A percentile compares a stretch with the other conserved stretches of the same genome.
These are phyloP conservation scores for Masticophis lateralis DNA, from an alignment of 2,797 vertebrate genomes.

Conservation along the genomic window DNA sequence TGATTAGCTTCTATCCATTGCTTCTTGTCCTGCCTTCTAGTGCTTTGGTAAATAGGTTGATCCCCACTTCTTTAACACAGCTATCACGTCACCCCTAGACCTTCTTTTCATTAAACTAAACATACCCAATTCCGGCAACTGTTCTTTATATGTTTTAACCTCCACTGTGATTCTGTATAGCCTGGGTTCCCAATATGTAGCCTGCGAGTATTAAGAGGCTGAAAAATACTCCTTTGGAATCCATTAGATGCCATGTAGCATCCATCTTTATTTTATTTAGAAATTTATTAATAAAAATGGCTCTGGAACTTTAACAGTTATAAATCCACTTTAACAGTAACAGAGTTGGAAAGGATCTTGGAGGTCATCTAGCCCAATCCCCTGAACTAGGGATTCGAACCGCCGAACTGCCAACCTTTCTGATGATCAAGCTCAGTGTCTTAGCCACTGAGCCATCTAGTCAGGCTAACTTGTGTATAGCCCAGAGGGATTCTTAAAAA, in stretches of 20 bases:
- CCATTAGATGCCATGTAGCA: neutral
- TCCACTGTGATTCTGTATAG: neutral
- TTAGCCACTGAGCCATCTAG: too few relatives aligned
- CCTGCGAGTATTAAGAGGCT: neutral
- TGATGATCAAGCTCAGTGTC: too few relatives aligned
- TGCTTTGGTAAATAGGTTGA: neutral
- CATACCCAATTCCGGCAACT: neutral
- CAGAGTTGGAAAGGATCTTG: too few relatives aligned
- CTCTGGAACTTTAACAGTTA: neutral
- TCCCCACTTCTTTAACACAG: neutral
- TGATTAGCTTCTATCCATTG: neutral
- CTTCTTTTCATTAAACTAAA: neutral
- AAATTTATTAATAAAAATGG: neutral
- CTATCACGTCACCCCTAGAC: neutral
- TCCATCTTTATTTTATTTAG: neutral
- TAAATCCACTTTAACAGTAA: too few relatives aligned
- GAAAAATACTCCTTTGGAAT: neutral
- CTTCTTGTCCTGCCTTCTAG: neutral
- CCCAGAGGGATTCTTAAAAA: neutral
- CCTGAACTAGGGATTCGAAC: too few relatives aligned
- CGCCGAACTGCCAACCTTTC: too few relatives aligned
- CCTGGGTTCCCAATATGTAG: neutral
- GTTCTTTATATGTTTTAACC: neutral
- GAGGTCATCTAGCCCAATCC: too few relatives aligned
- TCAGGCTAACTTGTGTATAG: neutral